A percentile compares a stretch with the other conserved stretches of the same genome.
These are phyloP conservation scores for Drosophila cognata DNA, from an alignment of 2,888 invertebrate genomes.

Conservation along the genomic window DNA sequence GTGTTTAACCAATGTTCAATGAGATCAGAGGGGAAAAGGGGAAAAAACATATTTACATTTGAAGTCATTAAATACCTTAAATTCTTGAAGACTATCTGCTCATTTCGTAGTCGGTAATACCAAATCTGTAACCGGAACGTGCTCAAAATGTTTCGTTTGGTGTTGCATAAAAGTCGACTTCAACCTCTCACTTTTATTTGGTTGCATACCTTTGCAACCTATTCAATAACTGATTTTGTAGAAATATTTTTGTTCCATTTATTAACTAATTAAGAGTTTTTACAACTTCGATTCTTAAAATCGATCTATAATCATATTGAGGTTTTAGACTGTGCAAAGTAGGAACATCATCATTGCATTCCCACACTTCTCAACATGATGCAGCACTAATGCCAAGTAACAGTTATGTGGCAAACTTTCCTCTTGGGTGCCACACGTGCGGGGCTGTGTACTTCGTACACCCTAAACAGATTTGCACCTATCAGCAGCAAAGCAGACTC, in stretches of 20 bases:
- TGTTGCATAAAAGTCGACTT: too few relatives aligned
- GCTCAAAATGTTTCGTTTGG: too few relatives aligned
- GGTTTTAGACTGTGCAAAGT: conserved; percentile 8
- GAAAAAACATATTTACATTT: too few relatives aligned
- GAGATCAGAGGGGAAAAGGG: too few relatives aligned
- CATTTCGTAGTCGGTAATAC: neutral
- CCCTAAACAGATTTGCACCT: conserved; percentile 68
- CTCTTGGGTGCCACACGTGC: neutral
- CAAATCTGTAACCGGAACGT: too few relatives aligned
- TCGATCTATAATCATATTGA: conserved; percentile 25
- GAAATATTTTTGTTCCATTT: neutral
- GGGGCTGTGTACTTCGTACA: conserved; percentile 14
- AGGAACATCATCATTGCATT: conserved; percentile 36
- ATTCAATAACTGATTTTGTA: neutral
- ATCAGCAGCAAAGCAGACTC: conserved; percentile 59
- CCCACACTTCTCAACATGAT: conserved; percentile 46
- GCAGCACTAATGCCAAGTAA: conserved; percentile 33
- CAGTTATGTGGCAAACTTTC: conserved; percentile 27
- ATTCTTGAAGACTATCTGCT: neutral
- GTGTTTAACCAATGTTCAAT: too few relatives aligned
- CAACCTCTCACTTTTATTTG: neutral
- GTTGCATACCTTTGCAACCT: neutral
- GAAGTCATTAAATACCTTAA: neutral
- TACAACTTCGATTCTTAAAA: conserved; percentile 21
- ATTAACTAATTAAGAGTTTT: neutral